Percentiles rank a stretch among this genome's conserved stretches.
These are phyloP conservation scores for Nymphalis io DNA, from an alignment of 1,140 invertebrate genomes.

Conservation along the genomic window DNA sequence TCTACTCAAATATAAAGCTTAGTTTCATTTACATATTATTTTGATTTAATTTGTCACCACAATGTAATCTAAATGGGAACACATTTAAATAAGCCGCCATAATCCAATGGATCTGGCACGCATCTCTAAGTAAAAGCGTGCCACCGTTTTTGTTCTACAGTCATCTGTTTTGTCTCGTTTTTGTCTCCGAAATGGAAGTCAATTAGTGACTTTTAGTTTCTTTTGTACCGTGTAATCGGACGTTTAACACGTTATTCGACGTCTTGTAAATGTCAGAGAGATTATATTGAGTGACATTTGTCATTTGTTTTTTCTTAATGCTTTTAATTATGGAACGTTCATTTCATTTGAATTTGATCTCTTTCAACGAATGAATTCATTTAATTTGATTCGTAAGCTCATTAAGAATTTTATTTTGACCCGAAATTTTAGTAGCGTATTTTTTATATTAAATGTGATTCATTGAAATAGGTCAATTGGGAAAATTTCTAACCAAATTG, in stretches of 20 bases:
- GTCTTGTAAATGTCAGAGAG: conserved; percentile 51
- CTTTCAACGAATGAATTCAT: background rate
- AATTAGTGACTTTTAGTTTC: conserved; percentile 62
- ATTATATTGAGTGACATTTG: conserved; percentile 30
- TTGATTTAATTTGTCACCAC: background rate
- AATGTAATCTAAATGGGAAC: background rate
- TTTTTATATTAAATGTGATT: too few relatives aligned
- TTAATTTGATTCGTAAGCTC: background rate
- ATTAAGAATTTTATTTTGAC: background rate
- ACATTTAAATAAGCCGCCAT: conserved; percentile 9
- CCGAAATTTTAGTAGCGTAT: too few relatives aligned
- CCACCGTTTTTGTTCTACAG: conserved; percentile 43
- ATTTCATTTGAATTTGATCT: background rate
- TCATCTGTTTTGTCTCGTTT: conserved; percentile 54
- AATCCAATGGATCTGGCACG: conserved; percentile 21
- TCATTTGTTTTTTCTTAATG: background rate
- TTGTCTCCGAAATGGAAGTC: conserved; percentile 56
- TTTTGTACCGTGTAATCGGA: conserved; percentile 50
- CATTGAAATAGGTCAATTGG: too few relatives aligned
- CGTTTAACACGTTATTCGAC: conserved; percentile 43
- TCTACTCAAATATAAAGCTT: too few relatives aligned
- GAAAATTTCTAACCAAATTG: too few relatives aligned
- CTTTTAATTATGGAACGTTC: background rate
- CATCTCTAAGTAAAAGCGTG: conserved; percentile 43
- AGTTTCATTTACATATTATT: background rate